phyloP scores from a whole-genome alignment of 2,797 vertebrate species.

The Coregonus sp. region DNA sequence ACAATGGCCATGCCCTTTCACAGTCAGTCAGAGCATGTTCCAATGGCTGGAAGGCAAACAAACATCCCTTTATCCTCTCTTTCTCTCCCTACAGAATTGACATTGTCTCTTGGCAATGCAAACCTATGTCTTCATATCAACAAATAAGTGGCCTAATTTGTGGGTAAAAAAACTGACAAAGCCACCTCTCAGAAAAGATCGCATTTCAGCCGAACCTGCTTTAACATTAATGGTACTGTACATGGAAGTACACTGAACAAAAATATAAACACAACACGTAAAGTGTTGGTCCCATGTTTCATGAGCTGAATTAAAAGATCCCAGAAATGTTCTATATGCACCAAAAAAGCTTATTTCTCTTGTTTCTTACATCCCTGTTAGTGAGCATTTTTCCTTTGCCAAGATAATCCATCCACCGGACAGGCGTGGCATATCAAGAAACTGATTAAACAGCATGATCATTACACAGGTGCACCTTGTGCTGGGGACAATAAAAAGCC shows the following conservation, averaged over 20 bases:
- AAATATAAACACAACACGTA: too few relatives aligned
- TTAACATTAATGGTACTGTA: slow-evolving; percentile 28
- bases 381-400: too few relatives aligned
- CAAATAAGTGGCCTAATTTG: slow-evolving; percentile 48
- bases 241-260: not conserved
- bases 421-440: too few relatives aligned
- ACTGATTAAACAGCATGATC: too few relatives aligned
- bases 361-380: too few relatives aligned
- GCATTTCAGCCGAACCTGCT: slow-evolving; percentile 22
- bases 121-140: slow-evolving; percentile 50
- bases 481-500: too few relatives aligned
- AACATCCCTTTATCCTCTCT: slow-evolving; percentile 48
- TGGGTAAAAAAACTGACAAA: slow-evolving; percentile 37
- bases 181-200: slow-evolving; percentile 22
- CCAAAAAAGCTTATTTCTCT: too few relatives aligned
- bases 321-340: too few relatives aligned
- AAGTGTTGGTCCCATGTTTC: too few relatives aligned
- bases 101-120: slow-evolving; percentile 46
- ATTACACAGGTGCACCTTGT: too few relatives aligned
- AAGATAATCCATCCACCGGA: too few relatives aligned
- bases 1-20: slow-evolving; percentile 69
- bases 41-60: slow-evolving; percentile 64
- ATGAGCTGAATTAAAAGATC: too few relatives aligned
- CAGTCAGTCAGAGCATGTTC: slow-evolving; percentile 64
- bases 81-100: slow-evolving; percentile 40